Percentiles rank a stretch among this genome's conserved stretches.
These are phyloP conservation scores for Tipula unca DNA, from an alignment of 2,888 invertebrate genomes.

Conservation along the genomic window DNA sequence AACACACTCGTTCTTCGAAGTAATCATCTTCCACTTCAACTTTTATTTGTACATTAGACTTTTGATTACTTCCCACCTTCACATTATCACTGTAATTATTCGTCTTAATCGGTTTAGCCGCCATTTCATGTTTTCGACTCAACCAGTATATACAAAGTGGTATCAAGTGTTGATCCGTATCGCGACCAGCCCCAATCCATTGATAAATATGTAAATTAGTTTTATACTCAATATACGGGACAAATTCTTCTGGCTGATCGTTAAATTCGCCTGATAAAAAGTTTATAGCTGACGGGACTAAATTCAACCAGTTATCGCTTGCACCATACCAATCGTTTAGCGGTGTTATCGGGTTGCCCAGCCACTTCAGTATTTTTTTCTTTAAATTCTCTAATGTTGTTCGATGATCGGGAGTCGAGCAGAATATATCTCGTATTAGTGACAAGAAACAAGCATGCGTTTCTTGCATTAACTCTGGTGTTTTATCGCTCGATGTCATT, in stretches of 20 bases:
- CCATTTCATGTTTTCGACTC: conserved; percentile 48
- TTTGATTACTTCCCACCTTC: conserved; percentile 34
- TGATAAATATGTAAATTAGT: conserved; percentile 51
- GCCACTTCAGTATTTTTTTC: conserved; percentile 62
- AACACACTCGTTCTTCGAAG: conserved; percentile 37
- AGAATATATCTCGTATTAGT: conserved; percentile 78
- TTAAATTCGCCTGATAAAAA: conserved; percentile 76
- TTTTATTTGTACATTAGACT: conserved; percentile 21
- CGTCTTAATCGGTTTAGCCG: conserved; percentile 31
- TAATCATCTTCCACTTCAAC: conserved; percentile 22
- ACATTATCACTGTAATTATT: conserved; percentile 29
- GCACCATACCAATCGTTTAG: conserved; percentile 71
- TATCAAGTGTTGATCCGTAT: conserved; percentile 69
- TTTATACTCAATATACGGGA: conserved; percentile 81
- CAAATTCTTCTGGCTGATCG: conserved; percentile 77
- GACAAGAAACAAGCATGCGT: conserved; percentile 82
- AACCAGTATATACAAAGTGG: conserved; percentile 75
- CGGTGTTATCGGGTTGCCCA: conserved; percentile 71
- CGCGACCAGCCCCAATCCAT: conserved; percentile 92
- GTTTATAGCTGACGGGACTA: conserved; percentile 68
- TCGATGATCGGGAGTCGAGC: conserved; percentile 74
- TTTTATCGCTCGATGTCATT: background rate
- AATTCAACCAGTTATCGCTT: conserved; percentile 63
- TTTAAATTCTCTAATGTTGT: conserved; percentile 70
- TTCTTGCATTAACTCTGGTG: conserved; percentile 61